A percentile compares a stretch with the other conserved stretches of the same genome.
phyloP scores from a whole-genome alignment of 1,140 invertebrate species.

The Zaprionus lachaisei region DNA sequence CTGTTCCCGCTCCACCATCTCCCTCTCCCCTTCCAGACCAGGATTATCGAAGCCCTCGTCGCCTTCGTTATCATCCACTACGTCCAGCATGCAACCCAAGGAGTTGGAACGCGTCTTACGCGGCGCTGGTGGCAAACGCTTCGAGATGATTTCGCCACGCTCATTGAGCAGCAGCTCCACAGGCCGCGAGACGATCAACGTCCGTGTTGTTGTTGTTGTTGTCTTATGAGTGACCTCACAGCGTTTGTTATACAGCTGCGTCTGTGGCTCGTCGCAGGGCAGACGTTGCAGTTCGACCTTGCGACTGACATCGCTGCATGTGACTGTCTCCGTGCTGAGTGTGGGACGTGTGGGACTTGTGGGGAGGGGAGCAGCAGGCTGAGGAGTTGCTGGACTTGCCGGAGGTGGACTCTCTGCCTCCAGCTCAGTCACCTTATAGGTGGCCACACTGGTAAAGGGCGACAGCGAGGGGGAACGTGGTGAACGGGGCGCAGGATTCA shows the following conservation, averaged over 20 bases:
- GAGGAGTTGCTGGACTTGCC: neutral
- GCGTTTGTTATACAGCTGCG: conserved; percentile 48
- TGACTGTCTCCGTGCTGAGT: conserved; percentile 55
- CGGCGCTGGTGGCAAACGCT: conserved; percentile 46
- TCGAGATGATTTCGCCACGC: conserved; percentile 69
- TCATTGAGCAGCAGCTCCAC: conserved; percentile 75
- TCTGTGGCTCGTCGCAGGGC: conserved; percentile 50
- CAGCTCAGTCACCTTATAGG: conserved; percentile 51
- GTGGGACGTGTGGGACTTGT: conserved; percentile 53
- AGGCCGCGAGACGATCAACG: conserved; percentile 68
- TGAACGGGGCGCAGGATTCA: conserved; percentile 33
- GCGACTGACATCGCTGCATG: conserved; percentile 50
- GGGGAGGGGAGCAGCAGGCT: too few species aligned
- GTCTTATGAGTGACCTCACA: conserved; percentile 60
- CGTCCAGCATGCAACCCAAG: conserved; percentile 72
- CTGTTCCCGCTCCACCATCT: conserved; percentile 8
- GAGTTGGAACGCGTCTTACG: conserved; percentile 74
- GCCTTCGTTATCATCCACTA: conserved; percentile 12
- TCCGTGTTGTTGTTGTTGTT: conserved; percentile 70
- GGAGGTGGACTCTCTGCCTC: conserved; percentile 37
- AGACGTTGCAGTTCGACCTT: conserved; percentile 58
- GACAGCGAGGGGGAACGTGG: conserved; percentile 63
- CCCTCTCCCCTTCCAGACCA: conserved; percentile 38
- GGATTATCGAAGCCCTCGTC: conserved; percentile 39
- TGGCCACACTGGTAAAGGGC: conserved; percentile 67